phyloP scores from a whole-genome alignment of 2,113 vertebrate species.

The Bolborhynchus lineola region DNA sequence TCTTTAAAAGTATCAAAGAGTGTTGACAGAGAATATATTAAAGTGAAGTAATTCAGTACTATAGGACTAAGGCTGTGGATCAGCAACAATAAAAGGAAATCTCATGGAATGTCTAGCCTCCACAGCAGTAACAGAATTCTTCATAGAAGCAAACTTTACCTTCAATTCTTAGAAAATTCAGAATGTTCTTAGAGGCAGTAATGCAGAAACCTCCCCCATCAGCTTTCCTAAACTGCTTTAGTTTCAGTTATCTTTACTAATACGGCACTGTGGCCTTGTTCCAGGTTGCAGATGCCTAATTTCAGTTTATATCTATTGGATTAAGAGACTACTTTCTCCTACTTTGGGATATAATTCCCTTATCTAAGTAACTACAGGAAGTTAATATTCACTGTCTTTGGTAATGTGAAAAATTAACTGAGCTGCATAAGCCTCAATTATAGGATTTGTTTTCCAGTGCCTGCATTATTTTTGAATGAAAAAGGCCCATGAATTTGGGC shows the following conservation, averaged over 20 bases:
- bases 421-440: background rate
- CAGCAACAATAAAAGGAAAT: background rate
- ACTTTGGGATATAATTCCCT: background rate
- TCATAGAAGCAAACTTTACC: background rate
- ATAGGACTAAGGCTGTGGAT: background rate
- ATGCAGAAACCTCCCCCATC: background rate
- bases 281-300: background rate
- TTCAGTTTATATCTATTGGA: background rate
- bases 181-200: fast-evolving
- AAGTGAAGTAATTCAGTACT: background rate
- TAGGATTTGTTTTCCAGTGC: background rate
- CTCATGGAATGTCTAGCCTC: background rate
- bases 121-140: background rate
- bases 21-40: background rate
- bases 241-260: background rate
- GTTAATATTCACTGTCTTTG: background rate
- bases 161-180: background rate
- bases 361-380: background rate
- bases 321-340: background rate
- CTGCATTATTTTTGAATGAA: background rate
- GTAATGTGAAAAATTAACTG: background rate
- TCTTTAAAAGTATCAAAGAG: background rate
- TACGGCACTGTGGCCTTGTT: background rate
- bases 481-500: background rate
- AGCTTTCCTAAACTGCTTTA: background rate